Base-by-base conservation (phyloP, 1,140 invertebrate species). In the Lepidostoma basale region DNA sequence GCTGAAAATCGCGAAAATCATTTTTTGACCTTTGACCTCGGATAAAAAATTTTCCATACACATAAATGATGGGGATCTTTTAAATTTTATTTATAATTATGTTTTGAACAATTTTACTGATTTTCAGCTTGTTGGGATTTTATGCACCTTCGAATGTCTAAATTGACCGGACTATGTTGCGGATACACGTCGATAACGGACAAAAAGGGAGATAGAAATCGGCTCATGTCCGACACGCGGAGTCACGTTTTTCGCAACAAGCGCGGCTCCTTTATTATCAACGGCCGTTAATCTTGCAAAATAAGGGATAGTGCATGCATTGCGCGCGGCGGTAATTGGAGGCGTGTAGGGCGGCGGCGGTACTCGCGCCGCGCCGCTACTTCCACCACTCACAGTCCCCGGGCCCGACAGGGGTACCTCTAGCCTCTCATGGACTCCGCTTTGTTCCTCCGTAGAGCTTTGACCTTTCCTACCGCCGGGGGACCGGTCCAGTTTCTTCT, bases 171-270 rank as follows among this genome's bases (percentile, higher is more conserved):
- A n/a, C n/a, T 10, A 62, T 14, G 9, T 12, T 16, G 28, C 3
- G 59, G n/a, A 39, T 16, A 42, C 8, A 36, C 12, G 30, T 33
- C 42, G 47, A 56, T 54, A 49, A 28, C 63, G 63, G 28, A 28
- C 49, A 40, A 16, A 56, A 54, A 39, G 9, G 63, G 63, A 65
- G 63, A 65, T 65, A 65, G 63, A 65, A 65, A 65, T 56, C 47
- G 63, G 36, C 25, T 4, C 56, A 26, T 44, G 56, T 40, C 28
- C 26, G 14, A 20, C 22, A 23, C 22, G 25, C 23, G 20, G 14
- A 54, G 63, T 65, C 52, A 63, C 60, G 60, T 36, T 65, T 54
- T 65, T 56, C 20, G 52, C 39, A n/a, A 20, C 20, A n/a, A 22
- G 2, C 28, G 33, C 12, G 12, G 39, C 5, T 58, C 16, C 54